Evolutionary conservation across 2,888 invertebrate genomes (phyloP).

Genomic region (Alsophila aescularia): DNA sequence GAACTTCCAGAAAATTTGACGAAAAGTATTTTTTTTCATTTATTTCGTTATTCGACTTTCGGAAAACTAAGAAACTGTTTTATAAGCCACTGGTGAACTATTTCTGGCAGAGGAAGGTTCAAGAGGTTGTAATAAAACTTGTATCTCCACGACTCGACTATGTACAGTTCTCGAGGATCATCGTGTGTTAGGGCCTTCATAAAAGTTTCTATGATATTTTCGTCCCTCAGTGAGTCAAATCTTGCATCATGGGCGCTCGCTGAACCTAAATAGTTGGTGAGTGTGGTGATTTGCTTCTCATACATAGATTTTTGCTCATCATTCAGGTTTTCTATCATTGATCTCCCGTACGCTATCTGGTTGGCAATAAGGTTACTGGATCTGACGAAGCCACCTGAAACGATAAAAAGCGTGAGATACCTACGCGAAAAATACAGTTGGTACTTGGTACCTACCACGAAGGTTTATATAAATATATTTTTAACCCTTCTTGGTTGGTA

Average conservation of each 20-base stretch:
- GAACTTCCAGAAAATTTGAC: no score
- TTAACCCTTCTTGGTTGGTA: no score
- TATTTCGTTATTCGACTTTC: slow-evolving; percentile 34
- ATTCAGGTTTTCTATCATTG: slow-evolving; percentile 87
- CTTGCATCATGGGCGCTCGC: slow-evolving; percentile 65
- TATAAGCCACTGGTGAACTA: slow-evolving; percentile 84
- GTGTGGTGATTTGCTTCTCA: slow-evolving; percentile 86
- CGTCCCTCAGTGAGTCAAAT: slow-evolving; percentile 81
- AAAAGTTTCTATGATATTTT: slow-evolving; percentile 85
- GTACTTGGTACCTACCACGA: no score
- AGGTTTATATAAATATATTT: no score
- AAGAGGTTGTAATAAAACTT: slow-evolving; percentile 87
- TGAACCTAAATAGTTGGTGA: slow-evolving; percentile 84
- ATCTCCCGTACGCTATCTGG: slow-evolving; percentile 85
- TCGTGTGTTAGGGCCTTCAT: slow-evolving; percentile 85
- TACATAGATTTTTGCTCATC: slow-evolving; percentile 87
- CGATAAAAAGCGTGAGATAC: not conserved
- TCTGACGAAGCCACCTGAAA: slow-evolving; percentile 87
- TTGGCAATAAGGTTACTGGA: slow-evolving; percentile 88
- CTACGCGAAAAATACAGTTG: no score
- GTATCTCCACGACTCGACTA: slow-evolving; percentile 88
- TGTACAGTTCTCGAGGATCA: slow-evolving; percentile 86
- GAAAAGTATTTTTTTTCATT: not conserved
- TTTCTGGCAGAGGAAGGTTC: slow-evolving; percentile 82
- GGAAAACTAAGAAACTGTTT: slow-evolving; percentile 88